Evolutionary conservation across 2,888 invertebrate species (phyloP).

Genomic region (Drosophila recens): DNA sequence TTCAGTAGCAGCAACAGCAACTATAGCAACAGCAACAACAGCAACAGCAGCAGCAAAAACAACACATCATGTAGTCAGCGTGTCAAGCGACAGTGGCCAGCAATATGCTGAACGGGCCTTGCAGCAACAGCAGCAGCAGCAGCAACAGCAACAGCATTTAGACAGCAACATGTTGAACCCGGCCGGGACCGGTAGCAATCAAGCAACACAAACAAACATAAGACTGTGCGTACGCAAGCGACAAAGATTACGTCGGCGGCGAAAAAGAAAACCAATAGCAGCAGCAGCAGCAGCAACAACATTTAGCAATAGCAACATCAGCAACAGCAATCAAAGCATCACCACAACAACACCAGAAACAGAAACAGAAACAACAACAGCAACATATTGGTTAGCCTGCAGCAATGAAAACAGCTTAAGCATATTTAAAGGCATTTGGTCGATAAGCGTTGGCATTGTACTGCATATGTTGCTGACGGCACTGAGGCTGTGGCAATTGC

Average conservation of each 20-base stretch:
- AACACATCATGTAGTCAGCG: slow-evolving; percentile 64
- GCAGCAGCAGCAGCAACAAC: slow-evolving; percentile 42
- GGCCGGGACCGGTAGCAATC: slow-evolving; percentile 52
- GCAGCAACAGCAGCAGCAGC: slow-evolving; percentile 47
- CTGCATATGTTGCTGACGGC: slow-evolving; percentile 62
- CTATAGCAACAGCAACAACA: slow-evolving; percentile 42
- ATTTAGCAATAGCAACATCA: slow-evolving; percentile 59
- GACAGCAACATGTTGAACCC: slow-evolving; percentile 66
- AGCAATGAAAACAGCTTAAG: slow-evolving; percentile 47
- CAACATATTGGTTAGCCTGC: slow-evolving; percentile 45
- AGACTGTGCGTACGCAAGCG: slow-evolving; percentile 83
- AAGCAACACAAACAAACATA: slow-evolving; percentile 77
- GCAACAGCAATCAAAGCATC: slow-evolving; percentile 30
- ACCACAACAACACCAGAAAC: slow-evolving; percentile 22
- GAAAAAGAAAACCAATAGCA: slow-evolving; percentile 78
- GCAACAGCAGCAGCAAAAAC: slow-evolving; percentile 29
- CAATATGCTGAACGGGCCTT: slow-evolving; percentile 64
- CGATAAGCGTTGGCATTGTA: slow-evolving; percentile 42
- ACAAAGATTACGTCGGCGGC: slow-evolving; percentile 81
- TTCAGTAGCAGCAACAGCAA: slow-evolving; percentile 29
- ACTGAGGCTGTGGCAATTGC: slow-evolving; percentile 36
- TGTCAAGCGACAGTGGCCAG: slow-evolving; percentile 37
- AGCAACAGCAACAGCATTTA: slow-evolving; percentile 63
- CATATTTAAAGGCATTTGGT: slow-evolving; percentile 48
- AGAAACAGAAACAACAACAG: slow-evolving; percentile 21